These are phyloP conservation scores for Spilogale gracilis DNA, from an alignment of 2,113 vertebrate species.

Conservation along the genomic window DNA sequence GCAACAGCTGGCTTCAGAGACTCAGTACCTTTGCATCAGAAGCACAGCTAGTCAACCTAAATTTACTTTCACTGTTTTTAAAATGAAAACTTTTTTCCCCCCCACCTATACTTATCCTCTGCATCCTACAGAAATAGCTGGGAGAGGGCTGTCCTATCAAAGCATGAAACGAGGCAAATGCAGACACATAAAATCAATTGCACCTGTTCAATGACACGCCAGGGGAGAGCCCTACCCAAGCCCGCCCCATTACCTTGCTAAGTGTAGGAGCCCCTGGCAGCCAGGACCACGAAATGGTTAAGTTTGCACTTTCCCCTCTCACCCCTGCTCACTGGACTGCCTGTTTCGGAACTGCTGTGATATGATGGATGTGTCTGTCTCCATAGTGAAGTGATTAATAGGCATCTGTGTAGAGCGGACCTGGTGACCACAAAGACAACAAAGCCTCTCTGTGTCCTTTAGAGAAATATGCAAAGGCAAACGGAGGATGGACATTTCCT, in stretches of 20 bases:
- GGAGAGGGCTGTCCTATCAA: not conserved
- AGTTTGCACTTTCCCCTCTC: constrained; percentile 45
- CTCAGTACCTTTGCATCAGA: not conserved
- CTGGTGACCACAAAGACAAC: constrained; percentile 56
- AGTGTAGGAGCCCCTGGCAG: not conserved
- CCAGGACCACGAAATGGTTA: constrained; percentile 50
- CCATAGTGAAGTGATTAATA: constrained; percentile 84
- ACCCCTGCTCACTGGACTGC: constrained; percentile 43
- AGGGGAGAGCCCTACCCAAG: not conserved
- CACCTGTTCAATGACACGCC: not conserved
- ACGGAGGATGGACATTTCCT: constrained; percentile 72
- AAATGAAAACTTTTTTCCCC: constrained; percentile 26
- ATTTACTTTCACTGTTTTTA: constrained; percentile 3
- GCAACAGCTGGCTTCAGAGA: constrained; percentile 4
- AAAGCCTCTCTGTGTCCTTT: constrained; percentile 78
- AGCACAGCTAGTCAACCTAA: not conserved
- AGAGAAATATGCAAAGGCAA: constrained; percentile 59
- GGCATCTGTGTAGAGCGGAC: constrained; percentile 78
- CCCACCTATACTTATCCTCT: not conserved
- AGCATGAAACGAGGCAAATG: not conserved
- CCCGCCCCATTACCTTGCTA: not conserved
- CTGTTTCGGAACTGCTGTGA: constrained; percentile 70
- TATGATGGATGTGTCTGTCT: constrained; percentile 83
- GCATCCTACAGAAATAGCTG: not conserved
- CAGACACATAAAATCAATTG: not conserved